A percentile compares a stretch with the other conserved stretches of the same genome.
Conservation (phyloP, 2,888 invertebrate species). For the Mamestra brassicae region DNA sequence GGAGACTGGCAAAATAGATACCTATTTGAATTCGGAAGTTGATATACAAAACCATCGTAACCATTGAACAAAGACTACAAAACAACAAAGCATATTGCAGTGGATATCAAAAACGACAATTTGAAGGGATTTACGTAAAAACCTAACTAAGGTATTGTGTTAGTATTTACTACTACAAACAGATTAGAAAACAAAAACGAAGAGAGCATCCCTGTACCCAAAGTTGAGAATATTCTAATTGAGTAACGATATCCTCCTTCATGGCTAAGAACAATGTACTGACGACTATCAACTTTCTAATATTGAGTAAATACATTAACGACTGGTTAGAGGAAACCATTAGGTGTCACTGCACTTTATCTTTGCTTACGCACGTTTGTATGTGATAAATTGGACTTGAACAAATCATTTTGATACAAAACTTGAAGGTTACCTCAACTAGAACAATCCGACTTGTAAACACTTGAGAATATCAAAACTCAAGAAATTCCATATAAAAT, state of each 20-base stretch:
- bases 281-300: constrained; percentile 8
- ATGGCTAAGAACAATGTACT: not conserved
- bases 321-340: constrained; percentile 9
- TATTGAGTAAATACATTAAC: constrained; percentile 11
- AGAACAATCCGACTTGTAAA: constrained; percentile 40
- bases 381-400: constrained; percentile 38
- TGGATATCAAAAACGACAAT: not conserved
- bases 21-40: not conserved
- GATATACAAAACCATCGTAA: not conserved
- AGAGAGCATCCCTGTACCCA: not conserved
- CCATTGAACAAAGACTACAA: not conserved
- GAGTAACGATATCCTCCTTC: not conserved
- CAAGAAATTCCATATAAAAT: constrained; percentile 24
- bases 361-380: constrained; percentile 34
- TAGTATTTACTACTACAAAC: not conserved
- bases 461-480: constrained; percentile 49
- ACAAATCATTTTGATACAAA: constrained; percentile 40
- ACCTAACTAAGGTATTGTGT: not conserved
- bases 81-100: no score
- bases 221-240: not conserved
- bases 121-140: not conserved
- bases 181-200: not conserved
- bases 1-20: not conserved
- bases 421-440: constrained; percentile 34
- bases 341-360: constrained; percentile 48